Base-by-base conservation (phyloP, 2,888 invertebrate genomes). In the Atrina japonica region DNA sequence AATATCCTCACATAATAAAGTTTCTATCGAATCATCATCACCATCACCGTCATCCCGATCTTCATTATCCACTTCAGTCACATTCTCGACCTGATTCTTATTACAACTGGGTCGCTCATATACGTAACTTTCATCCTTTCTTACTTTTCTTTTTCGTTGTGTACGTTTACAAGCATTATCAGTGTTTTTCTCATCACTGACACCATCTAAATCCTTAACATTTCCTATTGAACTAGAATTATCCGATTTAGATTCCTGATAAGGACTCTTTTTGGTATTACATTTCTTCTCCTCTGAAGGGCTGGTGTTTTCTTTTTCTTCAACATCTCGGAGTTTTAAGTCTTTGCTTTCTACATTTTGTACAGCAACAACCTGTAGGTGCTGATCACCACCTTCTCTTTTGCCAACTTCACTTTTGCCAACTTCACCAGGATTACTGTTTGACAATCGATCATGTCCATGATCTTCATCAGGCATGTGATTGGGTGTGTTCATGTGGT, bases 81-180 rank as follows among this genome's bases (percentile, higher is more conserved):
- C 25, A n/a, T 45, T 30, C 21, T 49, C 43, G 35, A 45, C 49
- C 14, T 47, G 30, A 16, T 58, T 49, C 35, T 56, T 58, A 35
- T 35, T 35, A 50, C 49, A 56, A 55, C 25, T 55, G 18, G 55
- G 41, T 43, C 47, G 35, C 16, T 68, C 63, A 40, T 58, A 56
- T 21, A 29, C 30, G 35, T 58, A 40, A 3, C 27, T 49, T 11
- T 66, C 35, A 30, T 66, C 40, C 21, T 53, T n/a, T 18, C 25
- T 40, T 25, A n/a, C n/a, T 47, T 40, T 58, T 50, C 47, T 56
- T 25, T 58, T 18, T 50, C 41, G 25, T 49, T 35, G 16, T 21
- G 14, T 56, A n/a, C 23, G 49, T 47, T 49, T 49, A 25, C 49
- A 27, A 49, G 27, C 11, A 55, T 27, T 56, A 18, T 6, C n/a